These are phyloP conservation scores for Protonemura montana DNA, from an alignment of 2,888 invertebrate species.

Conservation along the genomic window DNA sequence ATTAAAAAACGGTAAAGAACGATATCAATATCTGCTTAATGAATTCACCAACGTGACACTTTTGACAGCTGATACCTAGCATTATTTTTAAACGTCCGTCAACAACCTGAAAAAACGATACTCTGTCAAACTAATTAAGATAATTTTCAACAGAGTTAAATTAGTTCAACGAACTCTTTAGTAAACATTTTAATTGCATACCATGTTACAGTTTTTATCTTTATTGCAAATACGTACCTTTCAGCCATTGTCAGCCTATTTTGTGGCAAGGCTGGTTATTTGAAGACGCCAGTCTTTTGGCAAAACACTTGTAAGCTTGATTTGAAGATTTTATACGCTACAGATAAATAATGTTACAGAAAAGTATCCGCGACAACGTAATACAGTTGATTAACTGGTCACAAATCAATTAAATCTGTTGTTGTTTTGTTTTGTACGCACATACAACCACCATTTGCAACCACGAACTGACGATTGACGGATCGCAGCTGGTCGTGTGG, in stretches of 20 bases:
- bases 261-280: neutral
- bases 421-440: constrained; percentile 12
- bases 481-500: neutral
- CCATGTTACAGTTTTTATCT: neutral
- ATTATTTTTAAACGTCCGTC: neutral
- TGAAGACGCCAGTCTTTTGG: neutral
- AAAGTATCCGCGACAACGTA: neutral
- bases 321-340: neutral
- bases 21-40: neutral
- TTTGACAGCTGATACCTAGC: neutral
- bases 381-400: neutral
- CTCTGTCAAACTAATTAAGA: neutral
- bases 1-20: neutral
- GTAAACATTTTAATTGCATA: neutral
- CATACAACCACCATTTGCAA: neutral
- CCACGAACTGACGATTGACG: neutral
- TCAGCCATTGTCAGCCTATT: constrained; percentile 12
- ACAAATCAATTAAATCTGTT: neutral
- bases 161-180: neutral
- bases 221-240: neutral
- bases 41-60: neutral
- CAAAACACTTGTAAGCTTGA: neutral
- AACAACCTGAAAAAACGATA: neutral
- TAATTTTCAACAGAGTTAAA: neutral
- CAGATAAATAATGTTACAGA: neutral